These are phyloP conservation scores for Venturia canescens DNA, from an alignment of 1,140 invertebrate species.

Conservation along the genomic window DNA sequence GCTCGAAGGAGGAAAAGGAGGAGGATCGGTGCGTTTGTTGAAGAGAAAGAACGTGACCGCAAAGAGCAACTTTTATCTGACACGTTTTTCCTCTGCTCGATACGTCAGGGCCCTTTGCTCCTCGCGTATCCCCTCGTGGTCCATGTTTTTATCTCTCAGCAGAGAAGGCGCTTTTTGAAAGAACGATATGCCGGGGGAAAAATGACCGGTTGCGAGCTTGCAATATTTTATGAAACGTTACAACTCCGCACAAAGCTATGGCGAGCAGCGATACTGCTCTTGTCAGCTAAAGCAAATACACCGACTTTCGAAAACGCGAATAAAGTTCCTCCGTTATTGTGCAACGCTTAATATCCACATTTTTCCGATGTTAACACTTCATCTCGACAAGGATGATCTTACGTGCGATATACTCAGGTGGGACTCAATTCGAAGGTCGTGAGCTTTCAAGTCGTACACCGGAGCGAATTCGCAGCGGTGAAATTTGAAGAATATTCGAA, in stretches of 20 bases:
- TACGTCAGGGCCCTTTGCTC: conserved; percentile 14
- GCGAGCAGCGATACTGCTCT: neutral
- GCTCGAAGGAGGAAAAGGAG: neutral
- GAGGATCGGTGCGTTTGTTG: neutral
- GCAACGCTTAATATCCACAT: neutral
- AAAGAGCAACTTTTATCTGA: neutral
- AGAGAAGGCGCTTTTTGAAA: conserved; percentile 29
- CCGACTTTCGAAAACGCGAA: conserved; percentile 8
- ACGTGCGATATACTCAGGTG: too few relatives aligned
- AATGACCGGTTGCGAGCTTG: neutral
- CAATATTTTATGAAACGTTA: conserved; percentile 7
- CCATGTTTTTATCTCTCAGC: neutral
- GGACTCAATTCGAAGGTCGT: too few relatives aligned
- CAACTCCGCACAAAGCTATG: neutral
- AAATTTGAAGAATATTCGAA: too few relatives aligned
- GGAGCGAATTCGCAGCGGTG: too few relatives aligned
- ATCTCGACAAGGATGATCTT: too few relatives aligned
- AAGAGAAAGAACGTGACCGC: conserved; percentile 23
- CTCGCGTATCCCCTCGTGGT: neutral
- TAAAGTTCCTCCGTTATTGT: conserved; percentile 18
- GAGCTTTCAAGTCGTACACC: too few relatives aligned
- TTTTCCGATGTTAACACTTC: neutral
- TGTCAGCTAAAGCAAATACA: neutral
- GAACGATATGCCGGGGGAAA: conserved; percentile 16
- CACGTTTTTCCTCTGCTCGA: neutral